phyloP scores from a whole-genome alignment of 2,113 vertebrate species.

The Dissostichus mawsoni region DNA sequence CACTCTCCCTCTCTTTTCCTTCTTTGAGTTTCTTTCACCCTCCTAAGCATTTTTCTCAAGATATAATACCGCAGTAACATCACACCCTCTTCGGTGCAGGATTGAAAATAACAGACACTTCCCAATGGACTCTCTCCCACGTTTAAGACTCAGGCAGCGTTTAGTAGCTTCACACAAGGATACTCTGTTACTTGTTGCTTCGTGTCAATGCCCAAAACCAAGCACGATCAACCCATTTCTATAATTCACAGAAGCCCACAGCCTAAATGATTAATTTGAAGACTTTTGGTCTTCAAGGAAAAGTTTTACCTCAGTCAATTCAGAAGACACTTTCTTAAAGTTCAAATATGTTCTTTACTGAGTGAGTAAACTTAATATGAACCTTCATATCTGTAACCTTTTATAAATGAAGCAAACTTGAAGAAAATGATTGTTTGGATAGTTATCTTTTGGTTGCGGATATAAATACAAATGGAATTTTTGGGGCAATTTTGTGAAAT shows the following conservation, averaged over 20 bases:
- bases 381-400: background rate
- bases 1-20: background rate
- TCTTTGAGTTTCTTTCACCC: conserved; percentile 27
- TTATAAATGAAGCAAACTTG: conserved; percentile 20
- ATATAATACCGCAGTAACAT: conserved; percentile 39
- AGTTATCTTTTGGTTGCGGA: background rate
- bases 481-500: background rate
- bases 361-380: background rate
- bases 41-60: conserved; percentile 24
- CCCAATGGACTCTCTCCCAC: conserved; percentile 4
- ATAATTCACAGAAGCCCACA: background rate
- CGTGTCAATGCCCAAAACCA: conserved; percentile 1
- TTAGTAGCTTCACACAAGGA: conserved; percentile 17
- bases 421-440: background rate
- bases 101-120: conserved; percentile 51
- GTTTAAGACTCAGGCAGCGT: conserved; percentile 19
- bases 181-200: background rate
- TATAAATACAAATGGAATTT: background rate
- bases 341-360: background rate
- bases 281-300: background rate
- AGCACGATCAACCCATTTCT: background rate
- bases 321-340: background rate
- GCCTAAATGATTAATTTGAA: background rate
- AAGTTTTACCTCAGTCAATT: background rate
- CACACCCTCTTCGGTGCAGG: conserved; percentile 25